A percentile compares a stretch with the other conserved stretches of the same genome.
phyloP scores from a whole-genome alignment of 2,888 invertebrate species.

The Lycaena phlaeas region DNA sequence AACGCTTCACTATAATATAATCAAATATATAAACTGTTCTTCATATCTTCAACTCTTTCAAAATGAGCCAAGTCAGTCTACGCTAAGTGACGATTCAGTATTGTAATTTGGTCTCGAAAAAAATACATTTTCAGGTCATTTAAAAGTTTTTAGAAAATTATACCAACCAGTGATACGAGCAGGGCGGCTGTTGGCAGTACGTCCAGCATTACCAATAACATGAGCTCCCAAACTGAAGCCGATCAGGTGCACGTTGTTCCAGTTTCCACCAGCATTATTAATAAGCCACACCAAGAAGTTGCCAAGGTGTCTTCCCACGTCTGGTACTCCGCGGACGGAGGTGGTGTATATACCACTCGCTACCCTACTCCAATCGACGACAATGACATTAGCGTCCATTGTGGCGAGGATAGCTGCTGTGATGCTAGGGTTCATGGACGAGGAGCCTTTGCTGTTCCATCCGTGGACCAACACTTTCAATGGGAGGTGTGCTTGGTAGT shows the following conservation, averaged over 20 bases:
- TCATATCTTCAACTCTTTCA: too few relatives aligned
- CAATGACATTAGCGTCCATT: conserved; percentile 47
- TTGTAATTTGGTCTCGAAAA: too few relatives aligned
- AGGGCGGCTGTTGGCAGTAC: conserved; percentile 26
- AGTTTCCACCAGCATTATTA: conserved; percentile 40
- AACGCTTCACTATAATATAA: too few relatives aligned
- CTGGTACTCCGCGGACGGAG: conserved; percentile 40
- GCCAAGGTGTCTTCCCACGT: conserved; percentile 44
- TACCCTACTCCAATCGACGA: conserved; percentile 47
- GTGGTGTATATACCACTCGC: conserved; percentile 33
- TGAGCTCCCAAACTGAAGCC: conserved; percentile 66
- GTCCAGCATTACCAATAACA: conserved; percentile 48
- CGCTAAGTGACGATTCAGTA: too few relatives aligned
- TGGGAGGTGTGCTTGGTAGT: conserved; percentile 30
- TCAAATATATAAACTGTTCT: too few relatives aligned
- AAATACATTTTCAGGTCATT: too few relatives aligned
- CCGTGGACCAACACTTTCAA: conserved; percentile 46
- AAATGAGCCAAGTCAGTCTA: too few relatives aligned
- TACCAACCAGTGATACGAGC: conserved; percentile 40
- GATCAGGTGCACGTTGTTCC: conserved; percentile 51
- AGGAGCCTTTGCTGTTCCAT: conserved; percentile 42
- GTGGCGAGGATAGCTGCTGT: conserved; percentile 36
- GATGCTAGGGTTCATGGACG: conserved; percentile 31
- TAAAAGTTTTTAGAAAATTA: too few relatives aligned
- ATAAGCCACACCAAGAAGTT: conserved; percentile 52